phyloP scores from a whole-genome alignment of 2,113 vertebrate genomes.

The Limanda limanda region DNA sequence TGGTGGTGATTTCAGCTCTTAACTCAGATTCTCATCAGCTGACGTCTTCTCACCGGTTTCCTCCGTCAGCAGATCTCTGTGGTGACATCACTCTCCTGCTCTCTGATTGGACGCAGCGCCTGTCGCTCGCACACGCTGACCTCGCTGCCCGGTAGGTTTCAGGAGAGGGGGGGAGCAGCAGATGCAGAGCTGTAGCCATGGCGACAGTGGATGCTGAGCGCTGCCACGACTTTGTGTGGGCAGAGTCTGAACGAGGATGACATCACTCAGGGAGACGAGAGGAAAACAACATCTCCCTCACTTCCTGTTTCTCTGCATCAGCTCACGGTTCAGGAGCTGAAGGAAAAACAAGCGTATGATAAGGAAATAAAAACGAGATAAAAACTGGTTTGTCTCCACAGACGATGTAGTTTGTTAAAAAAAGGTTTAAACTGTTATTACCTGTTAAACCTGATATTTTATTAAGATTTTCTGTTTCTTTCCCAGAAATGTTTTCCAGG shows the following conservation, averaged over 20 bases:
- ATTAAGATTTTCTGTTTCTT: too few species aligned
- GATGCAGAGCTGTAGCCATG: slow-evolving; percentile 61
- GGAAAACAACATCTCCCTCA: slow-evolving; percentile 69
- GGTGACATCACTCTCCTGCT: neutral
- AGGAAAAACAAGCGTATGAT: too few species aligned
- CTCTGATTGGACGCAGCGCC: too few species aligned
- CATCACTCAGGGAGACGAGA: slow-evolving; percentile 64
- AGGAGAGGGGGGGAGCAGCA: too few species aligned
- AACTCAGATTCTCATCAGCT: neutral
- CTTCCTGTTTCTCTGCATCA: slow-evolving; percentile 26
- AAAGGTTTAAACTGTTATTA: too few species aligned
- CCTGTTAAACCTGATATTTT: too few species aligned
- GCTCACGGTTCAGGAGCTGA: too few species aligned
- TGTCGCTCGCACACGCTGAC: slow-evolving; percentile 46
- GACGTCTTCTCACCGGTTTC: neutral
- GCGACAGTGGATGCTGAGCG: slow-evolving; percentile 72
- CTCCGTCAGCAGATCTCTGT: slow-evolving; percentile 45
- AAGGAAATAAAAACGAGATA: too few species aligned
- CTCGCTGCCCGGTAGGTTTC: slow-evolving; percentile 20
- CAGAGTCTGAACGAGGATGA: slow-evolving; percentile 71
- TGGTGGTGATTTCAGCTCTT: too few species aligned
- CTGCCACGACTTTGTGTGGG: slow-evolving; percentile 61
- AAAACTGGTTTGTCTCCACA: too few species aligned
- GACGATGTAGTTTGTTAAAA: too few species aligned
- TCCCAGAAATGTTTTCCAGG: too few species aligned